These are phyloP conservation scores for Metallyticus violacea DNA, from an alignment of 2,888 invertebrate species.

Conservation along the genomic window DNA sequence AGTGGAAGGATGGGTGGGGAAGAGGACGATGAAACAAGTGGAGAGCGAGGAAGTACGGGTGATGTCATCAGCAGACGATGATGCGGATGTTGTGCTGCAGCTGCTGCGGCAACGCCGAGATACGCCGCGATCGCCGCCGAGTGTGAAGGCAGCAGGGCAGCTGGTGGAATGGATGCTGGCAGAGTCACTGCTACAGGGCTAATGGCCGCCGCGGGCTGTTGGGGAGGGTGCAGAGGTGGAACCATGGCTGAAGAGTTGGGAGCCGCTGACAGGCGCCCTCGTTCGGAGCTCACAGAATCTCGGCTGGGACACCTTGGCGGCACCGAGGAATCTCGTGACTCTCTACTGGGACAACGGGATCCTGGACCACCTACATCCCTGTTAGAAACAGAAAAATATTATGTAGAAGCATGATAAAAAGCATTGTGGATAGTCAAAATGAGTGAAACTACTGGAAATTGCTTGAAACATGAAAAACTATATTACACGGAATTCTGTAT, in stretches of 20 bases:
- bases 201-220: conserved; percentile 48
- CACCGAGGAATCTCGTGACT: conserved; percentile 64
- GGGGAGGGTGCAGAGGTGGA: conserved; percentile 42
- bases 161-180: conserved; percentile 54
- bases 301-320: conserved; percentile 73
- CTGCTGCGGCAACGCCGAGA: conserved; percentile 69
- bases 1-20: conserved; percentile 55
- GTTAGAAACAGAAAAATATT: not conserved
- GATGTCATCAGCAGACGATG: conserved; percentile 70
- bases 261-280: conserved; percentile 51
- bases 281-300: conserved; percentile 71
- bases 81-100: conserved; percentile 62
- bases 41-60: conserved; percentile 56
- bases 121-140: conserved; percentile 82
- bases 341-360: conserved; percentile 79
- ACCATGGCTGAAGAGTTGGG: conserved; percentile 58
- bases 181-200: conserved; percentile 58
- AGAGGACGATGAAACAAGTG: conserved; percentile 63
- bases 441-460: too few relatives aligned
- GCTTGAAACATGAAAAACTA: too few relatives aligned
- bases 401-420: not conserved
- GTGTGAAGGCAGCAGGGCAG: conserved; percentile 69
- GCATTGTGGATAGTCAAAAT: too few relatives aligned
- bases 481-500: too few relatives aligned
- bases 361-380: conserved; percentile 53